These are phyloP conservation scores for Drosophila monieri DNA, from an alignment of 2,888 invertebrate genomes.

Conservation along the genomic window DNA sequence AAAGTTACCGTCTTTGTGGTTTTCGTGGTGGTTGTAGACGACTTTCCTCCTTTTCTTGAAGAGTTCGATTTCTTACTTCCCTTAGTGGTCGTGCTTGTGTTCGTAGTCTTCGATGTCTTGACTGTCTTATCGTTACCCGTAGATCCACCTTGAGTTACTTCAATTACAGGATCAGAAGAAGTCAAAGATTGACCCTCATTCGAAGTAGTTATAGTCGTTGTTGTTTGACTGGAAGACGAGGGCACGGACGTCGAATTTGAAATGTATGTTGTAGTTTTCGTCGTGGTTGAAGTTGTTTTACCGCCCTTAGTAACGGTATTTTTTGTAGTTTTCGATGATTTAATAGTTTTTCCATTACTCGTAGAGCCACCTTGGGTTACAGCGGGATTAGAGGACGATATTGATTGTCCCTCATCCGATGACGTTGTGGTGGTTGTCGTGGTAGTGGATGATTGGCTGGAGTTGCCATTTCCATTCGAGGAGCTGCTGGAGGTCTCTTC, in stretches of 20 bases:
- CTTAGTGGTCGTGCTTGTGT: too few relatives aligned
- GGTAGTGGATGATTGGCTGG: too few relatives aligned
- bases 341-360: neutral
- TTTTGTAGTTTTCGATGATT: neutral
- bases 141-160: too few relatives aligned
- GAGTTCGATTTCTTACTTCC: too few relatives aligned
- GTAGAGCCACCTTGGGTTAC: too few relatives aligned
- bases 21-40: neutral
- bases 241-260: neutral
- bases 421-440: too few relatives aligned
- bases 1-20: neutral
- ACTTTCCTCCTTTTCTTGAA: neutral
- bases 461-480: too few relatives aligned
- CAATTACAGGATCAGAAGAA: neutral
- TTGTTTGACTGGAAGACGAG: slow-evolving; percentile 3
- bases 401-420: too few relatives aligned
- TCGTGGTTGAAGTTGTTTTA: neutral
- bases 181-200: neutral
- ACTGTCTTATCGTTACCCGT: too few relatives aligned
- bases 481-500: too few relatives aligned
- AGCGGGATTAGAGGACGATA: too few relatives aligned
- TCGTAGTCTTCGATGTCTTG: too few relatives aligned
- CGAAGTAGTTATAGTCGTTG: neutral
- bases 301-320: neutral
- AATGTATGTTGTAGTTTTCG: neutral